These are phyloP conservation scores for Myrmecobius fasciatus DNA, from an alignment of 2,113 vertebrate species.

Conservation along the genomic window DNA sequence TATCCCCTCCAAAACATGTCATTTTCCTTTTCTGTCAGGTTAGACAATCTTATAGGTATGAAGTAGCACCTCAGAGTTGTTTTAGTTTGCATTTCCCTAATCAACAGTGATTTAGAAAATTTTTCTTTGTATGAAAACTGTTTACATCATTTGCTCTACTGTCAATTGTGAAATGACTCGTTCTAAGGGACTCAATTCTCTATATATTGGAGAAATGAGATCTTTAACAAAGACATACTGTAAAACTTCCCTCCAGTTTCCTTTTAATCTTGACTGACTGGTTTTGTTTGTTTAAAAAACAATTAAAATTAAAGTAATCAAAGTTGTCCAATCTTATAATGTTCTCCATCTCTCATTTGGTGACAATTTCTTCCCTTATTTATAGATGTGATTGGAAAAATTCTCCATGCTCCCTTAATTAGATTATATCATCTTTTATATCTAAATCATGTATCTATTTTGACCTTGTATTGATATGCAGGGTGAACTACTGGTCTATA, in stretches of 20 bases:
- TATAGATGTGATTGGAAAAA: neutral
- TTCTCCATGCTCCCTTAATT: neutral
- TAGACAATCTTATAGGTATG: too few relatives aligned
- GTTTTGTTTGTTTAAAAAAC: neutral
- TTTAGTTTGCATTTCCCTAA: neutral
- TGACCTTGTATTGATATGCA: neutral
- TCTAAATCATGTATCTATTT: neutral
- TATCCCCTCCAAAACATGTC: neutral
- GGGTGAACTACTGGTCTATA: neutral
- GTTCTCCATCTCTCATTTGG: neutral
- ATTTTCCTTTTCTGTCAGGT: neutral
- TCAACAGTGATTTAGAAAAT: neutral
- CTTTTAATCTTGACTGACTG: neutral
- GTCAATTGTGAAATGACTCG: too few relatives aligned
- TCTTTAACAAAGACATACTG: too few relatives aligned
- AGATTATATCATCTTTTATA: neutral
- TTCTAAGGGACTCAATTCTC: too few relatives aligned
- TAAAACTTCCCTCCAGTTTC: neutral
- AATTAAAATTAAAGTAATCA: neutral
- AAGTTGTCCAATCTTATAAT: neutral
- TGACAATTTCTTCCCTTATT: neutral
- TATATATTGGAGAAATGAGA: too few relatives aligned
- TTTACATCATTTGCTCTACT: neutral
- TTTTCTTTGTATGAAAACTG: neutral
- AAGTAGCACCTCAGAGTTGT: neutral